Evolutionary conservation across 2,888 invertebrate species (phyloP), one percentile per base, ranked within the genome.

Genomic region (Papilio protenor): DNA sequence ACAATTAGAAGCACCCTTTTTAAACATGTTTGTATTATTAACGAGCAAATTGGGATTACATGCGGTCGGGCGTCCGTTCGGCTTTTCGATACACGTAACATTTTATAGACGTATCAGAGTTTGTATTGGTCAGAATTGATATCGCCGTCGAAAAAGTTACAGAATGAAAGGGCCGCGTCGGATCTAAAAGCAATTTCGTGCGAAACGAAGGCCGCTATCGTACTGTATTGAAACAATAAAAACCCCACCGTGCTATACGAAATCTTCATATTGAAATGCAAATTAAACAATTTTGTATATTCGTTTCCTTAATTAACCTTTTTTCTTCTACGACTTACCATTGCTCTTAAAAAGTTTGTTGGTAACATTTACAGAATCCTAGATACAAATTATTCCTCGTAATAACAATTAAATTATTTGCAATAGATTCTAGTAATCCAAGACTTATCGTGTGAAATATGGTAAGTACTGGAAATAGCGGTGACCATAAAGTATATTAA

Each of bases 401-500:
- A 72, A 59, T 71, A 76, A 72, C 76, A 76, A 72, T 76, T 72
- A 76, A 69, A 23, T 66, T 69, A 73, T 49, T 55, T 73, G 45
- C 55, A 77, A 64, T 77, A 49, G 21, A 10, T 55, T 47, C 73
- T 74, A 69, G 49, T 78, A 76, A 78, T 71, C 75, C 59, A 71
- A 71, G 74, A 74, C 52, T 78, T 76, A 76, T 66, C 66, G 59
- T 69, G 55, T 77, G 76, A 79, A 73, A 78, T 78, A 77, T 77
- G 76, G 45, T 69, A 72, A 77, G 66, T 73, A 66, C 64, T 72
- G 47, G 72, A 77, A 40, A 52, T 74, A 10, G 27, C 27, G 55
- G 45, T 64, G 83, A 85, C 87, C 83, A 88, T 89, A 89, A 88
- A 89, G 85, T 86, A 89, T 89, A 87, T 88, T 88, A 88, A 89